Base-by-base conservation (phyloP, 2,888 invertebrate genomes). In the Netelia inedita region DNA sequence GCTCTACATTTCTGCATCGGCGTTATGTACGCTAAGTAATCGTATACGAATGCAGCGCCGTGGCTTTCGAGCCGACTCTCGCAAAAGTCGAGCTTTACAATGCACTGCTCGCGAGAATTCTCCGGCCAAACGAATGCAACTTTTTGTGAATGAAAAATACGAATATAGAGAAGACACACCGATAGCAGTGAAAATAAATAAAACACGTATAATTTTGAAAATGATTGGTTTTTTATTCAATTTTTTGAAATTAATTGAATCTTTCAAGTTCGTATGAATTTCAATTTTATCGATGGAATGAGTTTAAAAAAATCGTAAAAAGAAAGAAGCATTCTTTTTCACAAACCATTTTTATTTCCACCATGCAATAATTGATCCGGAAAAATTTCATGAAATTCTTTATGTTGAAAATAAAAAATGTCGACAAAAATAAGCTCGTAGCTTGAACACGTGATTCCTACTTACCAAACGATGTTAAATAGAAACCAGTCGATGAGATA, bases 1-100 rank as follows among this genome's bases (percentile, higher is more conserved):
- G 53, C 21, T 65, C 55, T 50, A 55, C 28, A n/a, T 59, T 50
- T 35, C 35, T 11, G 35, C 43, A 43, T 57, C 43, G 72, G 63
- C 21, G 65, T 80, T 68, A 80, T 55, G 59, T 73, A 73, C 57
- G 66, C 66, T 66, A 66, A 19, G 57, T 73, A 73, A 73, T 65
- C 66, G 73, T 65, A 73, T 68, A 68, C 46, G 10, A 10, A 46
- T 14, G 11, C 28, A 35, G 71, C 63, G 63, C 41, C 41, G 46
- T 14, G 46, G 14, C 46, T 46, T 46, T 46, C 46, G 10, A 3
- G 1, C 14, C 46, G 14, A 14, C 46, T 10, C 14, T 46, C 46
- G 14, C 10, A 46, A 76, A 57, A 55, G 23, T 23, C 76, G 41
- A 76, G 66, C 66, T 68, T 35, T 50, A 19, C 46, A 55, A 61